Evolutionary conservation across 2,888 invertebrate species (phyloP), one percentile per base, ranked within the genome.

Genomic region (Luffia ferchaultella): DNA sequence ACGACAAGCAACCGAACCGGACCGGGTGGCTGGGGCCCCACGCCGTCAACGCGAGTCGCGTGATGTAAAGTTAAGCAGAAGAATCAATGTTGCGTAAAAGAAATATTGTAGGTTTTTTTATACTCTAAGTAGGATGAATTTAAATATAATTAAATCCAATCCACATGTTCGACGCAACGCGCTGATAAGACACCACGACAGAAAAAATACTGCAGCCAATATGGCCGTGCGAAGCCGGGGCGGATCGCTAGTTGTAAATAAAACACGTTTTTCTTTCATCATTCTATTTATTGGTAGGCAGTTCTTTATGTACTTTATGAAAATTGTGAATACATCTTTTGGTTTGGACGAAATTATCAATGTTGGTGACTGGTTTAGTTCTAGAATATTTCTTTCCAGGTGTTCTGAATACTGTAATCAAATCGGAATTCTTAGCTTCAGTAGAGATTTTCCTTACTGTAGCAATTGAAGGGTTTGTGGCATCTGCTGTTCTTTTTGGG

Each of bases 401-500:
- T 45, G 18, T 45, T 45, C 18, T 45, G 45, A 45, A 45, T 17
- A 17, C 45, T 45, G 16, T 18, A 17, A 45, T 2, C 16, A 17
- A 17, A 16, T 45, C 45, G 18, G 45, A 45, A 45, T 17, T 45
- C 16, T 45, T 18, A 12, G 45, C 45, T 45, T 16, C 2, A 7
- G 45, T 16, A 9, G 18, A 45, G 18, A 45, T 45, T 12, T 18
- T 45, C 17, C 45, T 45, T 45, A 45, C 18, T 12, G 18, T 45
- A 17, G 45, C 18, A 17, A 45, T 18, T 16, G 45, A 45, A 3
- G 45, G 16, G 18, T 45, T 45, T 16, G 45, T 45, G 18, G 45
- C 45, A 2, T 7, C 45, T 45, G 45, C 45, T 45, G 45, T 45
- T 45, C 45, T 45, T 45, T 17, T 45, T 17, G 16, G 45, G 18